These are phyloP conservation scores for Phyllotreta striolata DNA, from an alignment of 2,888 invertebrate genomes.

Conservation along the genomic window DNA sequence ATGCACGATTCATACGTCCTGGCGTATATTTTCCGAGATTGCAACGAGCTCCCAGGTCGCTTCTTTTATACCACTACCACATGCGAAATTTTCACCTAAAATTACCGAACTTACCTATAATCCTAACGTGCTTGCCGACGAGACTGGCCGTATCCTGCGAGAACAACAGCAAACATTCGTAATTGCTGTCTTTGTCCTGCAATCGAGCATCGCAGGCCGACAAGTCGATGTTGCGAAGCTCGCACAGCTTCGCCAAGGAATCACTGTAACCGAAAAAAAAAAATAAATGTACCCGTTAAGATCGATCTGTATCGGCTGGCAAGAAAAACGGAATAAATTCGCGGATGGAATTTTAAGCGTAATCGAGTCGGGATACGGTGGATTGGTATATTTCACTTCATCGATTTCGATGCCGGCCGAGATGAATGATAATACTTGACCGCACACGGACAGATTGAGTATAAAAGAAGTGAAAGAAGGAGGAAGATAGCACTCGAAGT, in stretches of 20 bases:
- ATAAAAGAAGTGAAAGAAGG: slow-evolving; percentile 3
- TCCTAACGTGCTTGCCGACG: slow-evolving; percentile 71
- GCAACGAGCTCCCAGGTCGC: too few relatives aligned
- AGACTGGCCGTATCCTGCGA: slow-evolving; percentile 70
- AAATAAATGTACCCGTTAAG: background rate
- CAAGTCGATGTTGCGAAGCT: slow-evolving; percentile 71
- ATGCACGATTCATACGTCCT: too few relatives aligned
- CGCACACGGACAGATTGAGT: background rate
- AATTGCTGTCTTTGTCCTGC: slow-evolving; percentile 71
- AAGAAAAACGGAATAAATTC: background rate
- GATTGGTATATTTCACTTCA: too few relatives aligned
- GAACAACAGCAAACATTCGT: slow-evolving; percentile 66
- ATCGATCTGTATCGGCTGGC: too few relatives aligned
- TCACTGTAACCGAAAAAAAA: slow-evolving; percentile 64
- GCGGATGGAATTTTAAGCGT: background rate
- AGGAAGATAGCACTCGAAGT: slow-evolving; percentile 8
- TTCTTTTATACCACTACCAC: too few relatives aligned
- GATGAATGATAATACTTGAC: slow-evolving; percentile 14
- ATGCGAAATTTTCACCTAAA: too few relatives aligned
- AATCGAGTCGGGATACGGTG: too few relatives aligned
- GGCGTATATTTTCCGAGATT: too few relatives aligned
- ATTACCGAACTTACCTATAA: slow-evolving; percentile 67
- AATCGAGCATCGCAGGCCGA: slow-evolving; percentile 70
- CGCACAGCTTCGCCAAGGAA: slow-evolving; percentile 69
- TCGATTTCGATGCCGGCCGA: background rate